These are phyloP conservation scores for Emydocephalus ijimae DNA, from an alignment of 2,113 vertebrate genomes.

Conservation along the genomic window DNA sequence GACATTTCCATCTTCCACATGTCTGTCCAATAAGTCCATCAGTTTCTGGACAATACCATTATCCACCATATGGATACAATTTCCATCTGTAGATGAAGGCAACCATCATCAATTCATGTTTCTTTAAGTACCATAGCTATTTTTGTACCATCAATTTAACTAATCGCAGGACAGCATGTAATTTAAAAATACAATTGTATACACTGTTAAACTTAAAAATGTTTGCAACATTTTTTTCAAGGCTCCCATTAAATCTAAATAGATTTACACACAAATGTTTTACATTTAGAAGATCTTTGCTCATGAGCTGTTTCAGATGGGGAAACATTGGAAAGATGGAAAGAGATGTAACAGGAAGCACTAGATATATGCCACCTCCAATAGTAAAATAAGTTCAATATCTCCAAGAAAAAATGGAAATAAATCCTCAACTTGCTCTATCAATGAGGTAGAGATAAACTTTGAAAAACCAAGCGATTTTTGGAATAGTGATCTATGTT, in stretches of 20 bases:
- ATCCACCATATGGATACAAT: slow-evolving; percentile 99
- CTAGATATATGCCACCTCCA: background rate
- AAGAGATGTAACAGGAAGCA: background rate
- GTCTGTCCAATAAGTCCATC: slow-evolving; percentile 89
- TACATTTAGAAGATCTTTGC: background rate
- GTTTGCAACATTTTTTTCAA: background rate
- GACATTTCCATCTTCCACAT: slow-evolving; percentile 93
- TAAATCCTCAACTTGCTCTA: background rate
- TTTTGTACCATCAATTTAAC: background rate
- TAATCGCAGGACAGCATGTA: background rate
- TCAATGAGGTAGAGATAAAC: background rate
- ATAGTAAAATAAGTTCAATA: background rate
- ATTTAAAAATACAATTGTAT: background rate
- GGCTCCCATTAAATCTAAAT: background rate
- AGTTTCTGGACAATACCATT: slow-evolving; percentile 93
- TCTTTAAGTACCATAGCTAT: background rate
- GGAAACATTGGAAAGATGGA: background rate
- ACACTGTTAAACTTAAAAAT: background rate
- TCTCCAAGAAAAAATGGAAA: background rate
- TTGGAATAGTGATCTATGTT: background rate
- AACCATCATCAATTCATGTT: background rate
- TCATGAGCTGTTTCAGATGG: background rate
- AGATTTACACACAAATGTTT: background rate
- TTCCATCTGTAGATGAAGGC: slow-evolving; percentile 77
- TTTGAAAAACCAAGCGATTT: background rate